A percentile compares a stretch with the other conserved stretches of the same genome.
phyloP scores from a whole-genome alignment of 2,797 vertebrate species.

The Streptopelia turtur region DNA sequence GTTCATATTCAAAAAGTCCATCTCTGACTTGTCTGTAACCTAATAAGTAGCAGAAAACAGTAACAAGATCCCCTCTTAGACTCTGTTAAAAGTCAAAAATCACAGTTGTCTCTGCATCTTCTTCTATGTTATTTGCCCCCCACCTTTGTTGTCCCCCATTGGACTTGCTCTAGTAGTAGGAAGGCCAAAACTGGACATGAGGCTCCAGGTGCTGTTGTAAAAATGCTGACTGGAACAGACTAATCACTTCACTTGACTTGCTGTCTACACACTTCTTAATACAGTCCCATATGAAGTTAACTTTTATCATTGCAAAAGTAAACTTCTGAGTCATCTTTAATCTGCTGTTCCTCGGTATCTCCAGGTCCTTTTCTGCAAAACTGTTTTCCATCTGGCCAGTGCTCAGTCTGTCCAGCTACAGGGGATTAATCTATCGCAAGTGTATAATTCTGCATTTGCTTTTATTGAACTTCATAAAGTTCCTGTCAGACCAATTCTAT shows the following conservation, averaged over 20 bases:
- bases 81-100: neutral
- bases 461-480: neutral
- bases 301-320: neutral
- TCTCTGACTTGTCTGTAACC: neutral
- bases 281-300: neutral
- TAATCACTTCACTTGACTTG: neutral
- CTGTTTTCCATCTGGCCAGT: neutral
- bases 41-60: neutral
- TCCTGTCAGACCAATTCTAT: neutral
- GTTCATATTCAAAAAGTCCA: neutral
- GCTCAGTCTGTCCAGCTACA: neutral
- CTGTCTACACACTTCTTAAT: neutral
- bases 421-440: neutral
- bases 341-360: neutral
- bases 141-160: neutral
- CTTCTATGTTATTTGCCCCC: fast-evolving
- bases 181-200: neutral
- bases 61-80: neutral
- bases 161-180: neutral
- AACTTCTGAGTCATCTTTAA: neutral
- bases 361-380: neutral
- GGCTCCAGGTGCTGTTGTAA: neutral
- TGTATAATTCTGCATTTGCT: neutral
- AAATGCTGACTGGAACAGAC: neutral
- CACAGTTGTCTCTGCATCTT: neutral